Conservation (phyloP, 2,888 invertebrate genomes). For the Chironomus tentans region DNA sequence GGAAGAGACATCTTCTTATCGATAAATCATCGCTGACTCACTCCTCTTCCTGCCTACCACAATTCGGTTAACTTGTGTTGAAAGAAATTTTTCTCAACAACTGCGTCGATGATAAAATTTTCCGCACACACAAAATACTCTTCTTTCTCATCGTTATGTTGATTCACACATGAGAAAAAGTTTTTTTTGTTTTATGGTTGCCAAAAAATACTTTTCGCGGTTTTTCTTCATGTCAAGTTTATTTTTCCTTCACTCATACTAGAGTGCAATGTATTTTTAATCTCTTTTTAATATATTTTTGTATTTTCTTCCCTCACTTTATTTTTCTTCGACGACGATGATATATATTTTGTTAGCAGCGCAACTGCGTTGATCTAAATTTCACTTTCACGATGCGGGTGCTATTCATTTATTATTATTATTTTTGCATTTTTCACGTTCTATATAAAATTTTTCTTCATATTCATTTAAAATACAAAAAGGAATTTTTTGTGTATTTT, state of each 20-base stretch:
- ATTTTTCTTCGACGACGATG: too few relatives aligned
- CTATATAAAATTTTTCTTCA: neutral
- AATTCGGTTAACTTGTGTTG: neutral
- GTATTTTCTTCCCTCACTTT: neutral
- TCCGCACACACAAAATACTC: neutral
- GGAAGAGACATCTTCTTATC: neutral
- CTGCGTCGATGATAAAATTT: neutral
- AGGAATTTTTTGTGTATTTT: neutral
- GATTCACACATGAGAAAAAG: neutral
- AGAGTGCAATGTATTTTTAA: conserved; percentile 26
- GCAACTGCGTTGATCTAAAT: conserved; percentile 24
- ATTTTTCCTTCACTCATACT: neutral
- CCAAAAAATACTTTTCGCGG: neutral
- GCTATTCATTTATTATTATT: neutral
- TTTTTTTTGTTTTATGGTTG: neutral
- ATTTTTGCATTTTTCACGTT: conserved; percentile 1
- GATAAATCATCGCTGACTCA: neutral
- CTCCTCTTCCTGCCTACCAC: neutral
- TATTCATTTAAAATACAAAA: neutral
- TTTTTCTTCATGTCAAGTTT: neutral
- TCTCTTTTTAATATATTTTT: conserved; percentile 16
- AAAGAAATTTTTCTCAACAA: neutral
- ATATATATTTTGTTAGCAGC: too few relatives aligned
- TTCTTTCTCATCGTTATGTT: neutral
- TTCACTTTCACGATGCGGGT: conserved; percentile 20